Base-by-base conservation (phyloP, 2,113 vertebrate species). In the Sinocyclocheilus anophthalmus region DNA sequence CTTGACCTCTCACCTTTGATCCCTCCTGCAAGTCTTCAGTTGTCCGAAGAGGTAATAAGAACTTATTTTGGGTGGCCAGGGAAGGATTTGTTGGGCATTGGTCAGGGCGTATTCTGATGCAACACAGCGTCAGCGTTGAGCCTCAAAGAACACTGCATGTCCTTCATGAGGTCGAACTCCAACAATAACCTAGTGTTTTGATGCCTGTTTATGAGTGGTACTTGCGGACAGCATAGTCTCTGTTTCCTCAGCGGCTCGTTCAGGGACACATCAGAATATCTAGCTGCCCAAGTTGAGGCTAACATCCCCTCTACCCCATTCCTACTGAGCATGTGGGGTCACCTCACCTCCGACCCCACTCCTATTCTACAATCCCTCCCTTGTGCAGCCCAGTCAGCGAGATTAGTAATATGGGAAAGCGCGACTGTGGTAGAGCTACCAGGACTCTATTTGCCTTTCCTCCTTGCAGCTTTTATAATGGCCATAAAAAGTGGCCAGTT, bases 1-100 rank as follows among this genome's bases (percentile, higher is more conserved):
- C 91, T 89, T 91, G 89, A 92, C 91, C 94, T 89, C 63, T 92
- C 61, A 93, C 84, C 89, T 92, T 90, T 92, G 89, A 91, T 26
- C 79, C 69, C 16, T 10, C 86, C 88, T 85, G 92, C 90, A 91
- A 90, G 81, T 86, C 86, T 87, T 90, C 84, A 91, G 88, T 84
- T 89, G 85, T 84, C 84, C 33, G 9, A 63, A 69, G 55, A 20
- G 4, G 59, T 39, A 37, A 63, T 82, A 70, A 76, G 81, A 73
- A 45, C 80, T 33, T 72, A 6, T 70, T 76, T 30, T 26, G 75
- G 59, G 37, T 90, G 81, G 86, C 88, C 65, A n/a, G 67, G 18
- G 67, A 73, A 82, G 69, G 77, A 65, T 85, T 87, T 82, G 72
- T 76, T 86, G 85, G 91, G 89, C 65, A 90, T 63, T 77, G 83